Base-by-base conservation (phyloP, 2,888 invertebrate species). In the Cecidostiba fungosa region DNA sequence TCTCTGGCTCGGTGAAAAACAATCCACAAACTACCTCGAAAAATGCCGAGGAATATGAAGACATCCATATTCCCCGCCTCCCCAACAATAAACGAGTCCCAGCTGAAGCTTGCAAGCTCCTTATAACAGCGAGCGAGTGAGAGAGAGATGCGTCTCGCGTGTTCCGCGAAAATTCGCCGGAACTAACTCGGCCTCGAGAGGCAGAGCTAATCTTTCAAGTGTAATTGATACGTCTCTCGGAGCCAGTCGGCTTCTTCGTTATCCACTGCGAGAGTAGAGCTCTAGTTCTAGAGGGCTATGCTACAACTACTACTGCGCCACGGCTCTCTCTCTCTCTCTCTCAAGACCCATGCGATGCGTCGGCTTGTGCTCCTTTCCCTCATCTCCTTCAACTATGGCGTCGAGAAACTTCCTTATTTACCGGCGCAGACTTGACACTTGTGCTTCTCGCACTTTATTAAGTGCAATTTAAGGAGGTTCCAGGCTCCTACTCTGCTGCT, bases 141-240 rank as follows among this genome's bases (percentile, higher is more conserved):
- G 76, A 32, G 62, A 50, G 54, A 39, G 70, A 72, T 39, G n/a
- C 54, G 54, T 78, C 36, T 85, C 72, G 85, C 85, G 81, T 81
- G 82, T 29, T 73, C 69, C 4, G n/a, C 19, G 82, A 77, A 74
- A 82, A 85, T 85, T 82, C 82, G 47, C 70, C 70, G 54, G 59
- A 72, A 72, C 39, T 72, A 39, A 78, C 72, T 78, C 54, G 73
- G 76, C 39, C 70, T 76, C 62, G 76, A 72, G 81, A 78, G 73
- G 77, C 26, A n/a, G 82, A 59, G 78, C 79, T 86, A 84, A 86
- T 86, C 85, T 87, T 86, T 86, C 87, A 86, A 87, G 85, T 86
- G 84, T 87, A 87, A 87, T 87, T 86, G 85, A 87, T 87, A 87
- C 79, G 87, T 85, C 85, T 87, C 79, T 47, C 77, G 39, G 39